Evolutionary conservation across 2,888 invertebrate genomes (phyloP).

Genomic region (Cordilura impudica): DNA sequence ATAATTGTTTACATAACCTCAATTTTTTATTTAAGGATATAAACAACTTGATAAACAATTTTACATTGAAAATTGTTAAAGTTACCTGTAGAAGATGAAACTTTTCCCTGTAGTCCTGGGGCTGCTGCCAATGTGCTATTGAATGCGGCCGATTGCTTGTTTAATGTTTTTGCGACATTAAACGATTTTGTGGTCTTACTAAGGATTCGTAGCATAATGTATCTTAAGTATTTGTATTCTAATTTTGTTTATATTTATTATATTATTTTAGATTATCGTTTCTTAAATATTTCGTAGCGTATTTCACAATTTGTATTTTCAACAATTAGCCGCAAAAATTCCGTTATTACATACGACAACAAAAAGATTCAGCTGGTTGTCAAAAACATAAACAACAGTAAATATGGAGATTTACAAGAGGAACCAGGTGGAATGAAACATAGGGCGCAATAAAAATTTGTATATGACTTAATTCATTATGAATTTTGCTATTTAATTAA

Average conservation of each 20-base stretch:
- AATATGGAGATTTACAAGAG: background rate
- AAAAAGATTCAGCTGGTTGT: slow-evolving; percentile 25
- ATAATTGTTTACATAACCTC: slow-evolving; percentile 52
- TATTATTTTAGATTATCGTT: background rate
- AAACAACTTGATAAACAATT: background rate
- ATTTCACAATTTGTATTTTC: slow-evolving; percentile 42
- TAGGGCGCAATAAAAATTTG: background rate
- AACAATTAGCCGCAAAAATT: slow-evolving; percentile 1
- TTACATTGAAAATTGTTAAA: background rate
- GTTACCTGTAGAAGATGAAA: slow-evolving; percentile 45
- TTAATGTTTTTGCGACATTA: background rate
- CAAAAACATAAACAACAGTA: slow-evolving; percentile 30
- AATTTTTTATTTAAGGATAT: slow-evolving; percentile 24
- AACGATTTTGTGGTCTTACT: background rate
- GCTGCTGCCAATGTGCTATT: background rate
- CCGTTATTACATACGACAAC: slow-evolving; percentile 14
- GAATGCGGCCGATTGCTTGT: background rate
- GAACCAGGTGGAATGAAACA: background rate
- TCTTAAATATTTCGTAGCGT: background rate
- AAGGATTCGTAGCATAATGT: slow-evolving; percentile 44
- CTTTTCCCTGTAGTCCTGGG: slow-evolving; percentile 1
- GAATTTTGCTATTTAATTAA: too few species aligned
- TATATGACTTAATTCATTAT: too few species aligned
- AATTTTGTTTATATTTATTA: background rate
- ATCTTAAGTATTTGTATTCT: background rate